A percentile compares a stretch with the other conserved stretches of the same genome.
Evolutionary conservation across 2,888 invertebrate genomes (phyloP).

Genomic region (Platycnemis pennipes): DNA sequence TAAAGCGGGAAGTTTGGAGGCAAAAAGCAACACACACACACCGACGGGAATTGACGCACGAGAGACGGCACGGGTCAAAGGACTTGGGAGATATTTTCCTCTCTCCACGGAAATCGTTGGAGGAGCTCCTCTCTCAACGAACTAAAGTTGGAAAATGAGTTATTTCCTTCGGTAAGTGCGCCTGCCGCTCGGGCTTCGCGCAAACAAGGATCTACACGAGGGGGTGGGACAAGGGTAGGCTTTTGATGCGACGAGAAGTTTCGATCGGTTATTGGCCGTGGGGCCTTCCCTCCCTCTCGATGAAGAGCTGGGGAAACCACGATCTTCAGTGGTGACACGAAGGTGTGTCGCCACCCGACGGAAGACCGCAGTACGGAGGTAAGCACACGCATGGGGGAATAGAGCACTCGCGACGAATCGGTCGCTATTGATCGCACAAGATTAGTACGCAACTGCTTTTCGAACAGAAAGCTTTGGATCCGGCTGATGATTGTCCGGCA

Average conservation of each 20-base stretch:
- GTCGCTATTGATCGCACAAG: too few relatives aligned
- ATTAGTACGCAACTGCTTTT: too few relatives aligned
- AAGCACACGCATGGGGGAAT: not conserved
- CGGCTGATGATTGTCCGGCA: too few relatives aligned
- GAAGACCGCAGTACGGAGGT: not conserved
- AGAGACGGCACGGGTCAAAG: constrained; percentile 17
- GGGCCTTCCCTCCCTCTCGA: not conserved
- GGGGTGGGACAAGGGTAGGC: not conserved
- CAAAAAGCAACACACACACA: not conserved
- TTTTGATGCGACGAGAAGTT: not conserved
- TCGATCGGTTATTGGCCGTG: not conserved
- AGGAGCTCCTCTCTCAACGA: not conserved
- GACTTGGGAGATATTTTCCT: not conserved
- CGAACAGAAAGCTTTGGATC: too few relatives aligned
- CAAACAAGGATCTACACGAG: not conserved
- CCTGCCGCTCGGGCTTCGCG: not conserved
- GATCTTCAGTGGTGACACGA: not conserved
- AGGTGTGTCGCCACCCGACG: not conserved
- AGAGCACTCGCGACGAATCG: too few relatives aligned
- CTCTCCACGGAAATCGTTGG: not conserved
- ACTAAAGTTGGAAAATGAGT: not conserved
- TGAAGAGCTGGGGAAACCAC: not conserved
- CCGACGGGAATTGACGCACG: not conserved
- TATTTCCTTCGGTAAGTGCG: not conserved
- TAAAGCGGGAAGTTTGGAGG: not conserved